phyloP scores from a whole-genome alignment of 2,113 vertebrate genomes.

The Setophaga petechia region DNA sequence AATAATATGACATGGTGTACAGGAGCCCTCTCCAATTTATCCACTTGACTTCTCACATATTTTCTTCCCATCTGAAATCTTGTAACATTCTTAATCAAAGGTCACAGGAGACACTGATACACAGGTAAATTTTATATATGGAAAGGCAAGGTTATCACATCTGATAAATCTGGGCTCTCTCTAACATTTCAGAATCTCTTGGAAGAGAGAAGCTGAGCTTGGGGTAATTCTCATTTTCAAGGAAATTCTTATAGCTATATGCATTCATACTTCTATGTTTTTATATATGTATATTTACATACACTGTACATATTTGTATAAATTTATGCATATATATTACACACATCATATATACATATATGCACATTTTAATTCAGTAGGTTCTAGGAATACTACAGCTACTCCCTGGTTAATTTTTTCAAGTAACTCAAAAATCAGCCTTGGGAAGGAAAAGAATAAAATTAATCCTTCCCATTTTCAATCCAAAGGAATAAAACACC shows the following conservation, averaged over 20 bases:
- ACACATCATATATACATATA: not conserved
- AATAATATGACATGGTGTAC: not conserved
- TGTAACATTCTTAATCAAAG: constrained; percentile 21
- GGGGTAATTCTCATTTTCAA: not conserved
- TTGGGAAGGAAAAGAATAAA: not conserved
- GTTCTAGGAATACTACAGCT: not conserved
- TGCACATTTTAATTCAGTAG: not conserved
- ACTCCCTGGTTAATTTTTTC: not conserved
- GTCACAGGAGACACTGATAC: not conserved
- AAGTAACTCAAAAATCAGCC: not conserved
- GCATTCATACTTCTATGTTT: not conserved
- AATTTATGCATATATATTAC: not conserved
- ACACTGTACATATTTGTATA: not conserved
- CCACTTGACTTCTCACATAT: constrained; percentile 23
- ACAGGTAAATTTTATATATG: not conserved
- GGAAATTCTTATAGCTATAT: not conserved
- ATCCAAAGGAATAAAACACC: not conserved
- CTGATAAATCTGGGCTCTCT: not conserved
- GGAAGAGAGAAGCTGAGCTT: not conserved
- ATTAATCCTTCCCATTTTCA: not conserved
- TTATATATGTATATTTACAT: not conserved
- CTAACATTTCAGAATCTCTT: not conserved
- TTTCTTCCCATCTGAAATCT: not conserved
- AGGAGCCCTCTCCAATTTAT: constrained; percentile 13
- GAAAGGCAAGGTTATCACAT: not conserved